Evolutionary conservation across 2,888 invertebrate species (phyloP), one percentile per base, ranked within the genome.

Genomic region (Gonocerus acuteangulatus): DNA sequence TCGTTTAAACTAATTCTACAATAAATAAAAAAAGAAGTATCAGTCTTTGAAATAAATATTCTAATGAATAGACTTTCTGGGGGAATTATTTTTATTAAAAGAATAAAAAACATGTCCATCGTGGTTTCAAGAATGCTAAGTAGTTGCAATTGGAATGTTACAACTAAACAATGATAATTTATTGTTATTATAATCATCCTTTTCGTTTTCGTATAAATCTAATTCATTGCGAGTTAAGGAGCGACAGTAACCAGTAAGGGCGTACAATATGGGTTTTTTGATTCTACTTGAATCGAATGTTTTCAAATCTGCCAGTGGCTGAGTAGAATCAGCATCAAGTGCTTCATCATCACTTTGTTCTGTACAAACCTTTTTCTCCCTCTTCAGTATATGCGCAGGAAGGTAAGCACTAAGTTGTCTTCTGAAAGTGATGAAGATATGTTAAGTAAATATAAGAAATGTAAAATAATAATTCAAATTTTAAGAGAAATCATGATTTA

Each of bases 381-480:
- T 80, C 72, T 83, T 85, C 45, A 87, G 73, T 65, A 87, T 78
- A 67, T 82, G 82, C 11, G 81, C 79, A 6, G 87, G 82, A 65
- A 89, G 76, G 75, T 88, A 90, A 71, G 84, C 83, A 67, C 80
- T 79, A 39, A 90, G 76, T 69, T 87, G 86, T 74, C 84, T 89
- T 71, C 86, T 71, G 62, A 27, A 65, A 54, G 15, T 51, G 47
- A 48, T 63, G 52, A 64, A 23, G 32, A 56, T 60, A 51, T 48
- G 58, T 15, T 42, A 60, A 48, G 47, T 48, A 32, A 48, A 22
- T 32, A 47, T 34, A 3, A 63, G 1, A 64, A 65, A 60, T 19
- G 15, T 9, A 54, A 32, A 32, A 32, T 32, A 6, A 9, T 9
- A 32, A 32, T 32, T 11, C 11, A 32, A 15, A 44, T 11, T 44